Evolutionary conservation across 1,140 invertebrate genomes (phyloP).

Genomic region (Diachasmimorpha longicaudata): DNA sequence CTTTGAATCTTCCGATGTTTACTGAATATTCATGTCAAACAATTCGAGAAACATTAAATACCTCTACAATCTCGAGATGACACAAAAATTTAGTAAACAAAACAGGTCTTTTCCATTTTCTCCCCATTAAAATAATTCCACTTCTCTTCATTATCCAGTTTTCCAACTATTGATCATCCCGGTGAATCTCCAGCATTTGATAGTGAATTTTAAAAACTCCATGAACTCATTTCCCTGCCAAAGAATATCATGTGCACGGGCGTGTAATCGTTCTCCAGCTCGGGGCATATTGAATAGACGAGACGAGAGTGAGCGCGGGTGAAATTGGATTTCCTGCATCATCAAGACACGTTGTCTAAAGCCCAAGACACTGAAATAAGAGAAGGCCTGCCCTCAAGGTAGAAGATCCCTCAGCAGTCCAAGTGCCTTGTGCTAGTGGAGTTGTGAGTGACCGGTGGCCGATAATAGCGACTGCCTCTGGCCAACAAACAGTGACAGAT

Average conservation of each 20-base stretch:
- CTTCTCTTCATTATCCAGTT: too few species aligned
- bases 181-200: not conserved
- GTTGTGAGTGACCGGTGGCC: not conserved
- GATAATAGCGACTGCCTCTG: not conserved
- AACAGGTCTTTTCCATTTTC: too few species aligned
- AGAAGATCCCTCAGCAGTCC: not conserved
- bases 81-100: too few species aligned
- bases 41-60: too few species aligned
- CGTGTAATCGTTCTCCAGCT: not conserved
- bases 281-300: not conserved
- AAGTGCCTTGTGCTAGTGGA: not conserved
- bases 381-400: not conserved
- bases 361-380: not conserved
- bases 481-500: not conserved
- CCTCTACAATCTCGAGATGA: too few species aligned
- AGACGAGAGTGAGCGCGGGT: not conserved
- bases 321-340: conserved; percentile 2
- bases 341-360: not conserved
- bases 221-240: conserved; percentile 4
- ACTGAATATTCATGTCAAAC: too few species aligned
- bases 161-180: not conserved
- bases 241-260: not conserved
- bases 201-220: not conserved
- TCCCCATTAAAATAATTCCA: too few species aligned
- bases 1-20: too few species aligned